Evolutionary conservation across 92 coral and sea anemone species (phyloP), one percentile per base, ranked within the genome.

Genomic region (Zoanthus sansibaricus): DNA sequence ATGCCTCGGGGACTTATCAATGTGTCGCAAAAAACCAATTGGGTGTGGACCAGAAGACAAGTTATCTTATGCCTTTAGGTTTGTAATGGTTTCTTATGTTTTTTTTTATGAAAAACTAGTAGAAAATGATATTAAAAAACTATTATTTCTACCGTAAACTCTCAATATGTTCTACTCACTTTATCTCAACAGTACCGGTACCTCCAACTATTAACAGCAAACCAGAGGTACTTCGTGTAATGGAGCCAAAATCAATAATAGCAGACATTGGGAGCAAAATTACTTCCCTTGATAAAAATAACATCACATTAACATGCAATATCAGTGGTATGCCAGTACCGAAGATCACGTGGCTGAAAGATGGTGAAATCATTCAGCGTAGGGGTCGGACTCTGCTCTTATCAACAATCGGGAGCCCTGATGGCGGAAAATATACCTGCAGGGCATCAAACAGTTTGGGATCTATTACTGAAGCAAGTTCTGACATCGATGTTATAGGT

Each of bases 21-120:
- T 94, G 98, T 70, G 52, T 78, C 45, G 94, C 95, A 68, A 47
- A 47, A 4, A 94, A 90, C 71, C 45, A 86, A 13, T 45, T 90
- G 52, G 98, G 98, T 18, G 15, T 79, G 14, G 94, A 88, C 30
- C 75, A 52, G 44, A 87, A 75, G 52, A 52, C 67, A 7, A 94
- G 92, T 49, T 67, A 76, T 46, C 37, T 94, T 21, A 67, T 82
- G 64, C 71, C 91, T n/a, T 71, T 84, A 62, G 95, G 97, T 92
- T 62, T 71, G 94, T 58, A 5, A 73, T 44, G 15, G 1, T 59
- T 59, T 5, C 66, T 17, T 17, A 15, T 56, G 52, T 25, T 25
- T 25, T 25, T 25, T 0, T 25, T 25, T 25, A n/a, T 37, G 42
- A 37, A 37, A 37, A 37, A 37, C 42, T 37, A 37, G 42, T 37